Base-by-base conservation (phyloP, 2,888 invertebrate genomes). In the Ceraclea dissimilis region DNA sequence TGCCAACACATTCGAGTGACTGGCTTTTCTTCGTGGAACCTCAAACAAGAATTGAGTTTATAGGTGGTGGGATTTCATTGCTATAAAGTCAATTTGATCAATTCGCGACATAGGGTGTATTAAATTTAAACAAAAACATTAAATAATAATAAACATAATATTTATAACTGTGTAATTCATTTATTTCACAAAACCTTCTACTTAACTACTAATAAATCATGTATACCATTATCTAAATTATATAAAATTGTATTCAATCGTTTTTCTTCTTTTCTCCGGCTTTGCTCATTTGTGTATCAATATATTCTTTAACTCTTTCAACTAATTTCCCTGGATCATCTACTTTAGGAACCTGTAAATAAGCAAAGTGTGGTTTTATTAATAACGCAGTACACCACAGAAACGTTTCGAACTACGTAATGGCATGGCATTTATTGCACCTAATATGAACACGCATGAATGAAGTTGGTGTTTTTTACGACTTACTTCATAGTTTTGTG, bases 1-100 rank as follows among this genome's bases (percentile, higher is more conserved):
- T 98, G 54, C 98, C 98, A 1, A 96, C 96, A 50, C 95, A 98
- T 74, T 87, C 96, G 1, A 97, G 97, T 43, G 98, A 98, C 72
- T 98, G 98, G 98, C 74, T 98, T 60, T 96, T 97, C 54, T 98
- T 98, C 79, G 92, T 94, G 54, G 91, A 96, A 69, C 92, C 95
- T 1, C 90, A 89, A 69, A 83, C 84, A 53, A 79, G 91, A 67
- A 78, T 89, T 58, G 93, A 93, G 72, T 89, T 87, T 73, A 86
- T 90, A 65, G 91, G 91, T 44, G 93, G 93, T 61, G 93, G 93
- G 54, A 70, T 87, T 58, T 80, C 82, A 61, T 77, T 88, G 66
- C 70, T 81, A 64, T 80, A 74, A 74, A 55, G 4, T 26, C 26
- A 26, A 6, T 6, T 26, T 26, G 26, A 26, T 6, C 26, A 26